phyloP scores from a whole-genome alignment of 2,888 invertebrate species.

The Cerastis rubricosa region DNA sequence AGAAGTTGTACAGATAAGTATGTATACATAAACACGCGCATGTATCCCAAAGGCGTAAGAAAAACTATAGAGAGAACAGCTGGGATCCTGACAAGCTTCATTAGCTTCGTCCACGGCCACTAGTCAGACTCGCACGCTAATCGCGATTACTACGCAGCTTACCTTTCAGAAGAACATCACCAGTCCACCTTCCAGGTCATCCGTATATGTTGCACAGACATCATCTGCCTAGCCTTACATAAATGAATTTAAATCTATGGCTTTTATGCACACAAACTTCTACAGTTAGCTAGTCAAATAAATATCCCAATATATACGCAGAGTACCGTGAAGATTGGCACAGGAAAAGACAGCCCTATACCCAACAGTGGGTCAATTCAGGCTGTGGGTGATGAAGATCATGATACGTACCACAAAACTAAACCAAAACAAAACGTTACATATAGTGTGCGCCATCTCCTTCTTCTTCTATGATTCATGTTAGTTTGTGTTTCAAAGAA shows the following conservation, averaged over 20 bases:
- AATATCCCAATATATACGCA: neutral
- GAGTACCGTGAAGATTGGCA: too few species aligned
- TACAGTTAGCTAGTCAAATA: neutral
- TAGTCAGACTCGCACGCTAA: neutral
- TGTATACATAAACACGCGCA: neutral
- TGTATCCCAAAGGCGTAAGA: neutral
- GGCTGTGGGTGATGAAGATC: too few species aligned
- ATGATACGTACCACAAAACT: slow-evolving; percentile 73
- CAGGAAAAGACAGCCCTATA: too few species aligned
- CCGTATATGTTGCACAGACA: neutral
- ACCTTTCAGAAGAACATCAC: neutral
- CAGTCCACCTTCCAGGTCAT: neutral
- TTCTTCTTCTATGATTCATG: slow-evolving; percentile 53
- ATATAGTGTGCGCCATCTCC: slow-evolving; percentile 62
- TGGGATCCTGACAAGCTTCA: neutral
- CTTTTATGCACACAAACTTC: neutral
- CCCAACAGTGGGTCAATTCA: too few species aligned
- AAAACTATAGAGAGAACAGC: neutral
- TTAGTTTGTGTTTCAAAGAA: slow-evolving; percentile 44
- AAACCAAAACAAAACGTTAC: slow-evolving; percentile 75
- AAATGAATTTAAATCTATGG: neutral
- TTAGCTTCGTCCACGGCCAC: neutral
- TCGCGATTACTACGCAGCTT: neutral
- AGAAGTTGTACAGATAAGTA: neutral
- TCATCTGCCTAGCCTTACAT: neutral